A percentile compares a stretch with the other conserved stretches of the same genome.
phyloP scores from a whole-genome alignment of 2,797 vertebrate genomes.

The Epinephelus coioides region DNA sequence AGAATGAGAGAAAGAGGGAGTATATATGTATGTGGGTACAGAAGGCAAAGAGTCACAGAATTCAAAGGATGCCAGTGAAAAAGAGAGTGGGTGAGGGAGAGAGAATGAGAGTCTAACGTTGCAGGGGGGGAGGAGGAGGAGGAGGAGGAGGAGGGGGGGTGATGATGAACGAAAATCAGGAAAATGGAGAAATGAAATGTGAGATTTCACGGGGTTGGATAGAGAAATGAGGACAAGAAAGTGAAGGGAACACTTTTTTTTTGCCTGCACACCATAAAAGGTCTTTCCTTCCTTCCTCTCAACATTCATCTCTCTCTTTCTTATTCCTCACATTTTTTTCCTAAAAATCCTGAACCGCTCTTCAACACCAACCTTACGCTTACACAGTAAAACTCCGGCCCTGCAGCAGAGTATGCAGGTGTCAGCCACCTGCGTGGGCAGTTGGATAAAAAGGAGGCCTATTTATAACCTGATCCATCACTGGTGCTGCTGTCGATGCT shows the following conservation, averaged over 20 bases:
- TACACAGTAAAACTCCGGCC: slow-evolving; percentile 45
- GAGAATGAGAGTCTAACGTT: slow-evolving; percentile 50
- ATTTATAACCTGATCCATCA: slow-evolving; percentile 76
- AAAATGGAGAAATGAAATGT: slow-evolving; percentile 62
- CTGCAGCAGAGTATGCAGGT: slow-evolving; percentile 56
- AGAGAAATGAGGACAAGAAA: slow-evolving; percentile 66
- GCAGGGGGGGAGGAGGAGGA: slow-evolving; percentile 5
- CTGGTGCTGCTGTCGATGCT: slow-evolving; percentile 59
- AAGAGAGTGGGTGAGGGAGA: slow-evolving; percentile 61
- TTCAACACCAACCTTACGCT: slow-evolving; percentile 30
- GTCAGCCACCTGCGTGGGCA: slow-evolving; percentile 76
- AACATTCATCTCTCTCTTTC: slow-evolving; percentile 36
- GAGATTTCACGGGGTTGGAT: slow-evolving; percentile 58
- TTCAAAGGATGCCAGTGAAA: slow-evolving; percentile 74
- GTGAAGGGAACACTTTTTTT: slow-evolving; percentile 35
- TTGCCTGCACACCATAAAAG: slow-evolving; percentile 67
- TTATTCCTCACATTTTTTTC: slow-evolving; percentile 12
- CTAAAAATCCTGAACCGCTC: slow-evolving; percentile 32
- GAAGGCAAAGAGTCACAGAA: slow-evolving; percentile 68
- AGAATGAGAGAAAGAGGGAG: slow-evolving; percentile 46
- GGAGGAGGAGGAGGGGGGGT: not conserved
- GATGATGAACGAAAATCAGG: slow-evolving; percentile 43
- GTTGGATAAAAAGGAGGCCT: slow-evolving; percentile 63
- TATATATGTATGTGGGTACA: slow-evolving; percentile 71
- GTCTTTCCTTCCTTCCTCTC: slow-evolving; percentile 57